Evolutionary conservation across 2,797 vertebrate species (phyloP).

Genomic region (Oreochromis mossambicus): DNA sequence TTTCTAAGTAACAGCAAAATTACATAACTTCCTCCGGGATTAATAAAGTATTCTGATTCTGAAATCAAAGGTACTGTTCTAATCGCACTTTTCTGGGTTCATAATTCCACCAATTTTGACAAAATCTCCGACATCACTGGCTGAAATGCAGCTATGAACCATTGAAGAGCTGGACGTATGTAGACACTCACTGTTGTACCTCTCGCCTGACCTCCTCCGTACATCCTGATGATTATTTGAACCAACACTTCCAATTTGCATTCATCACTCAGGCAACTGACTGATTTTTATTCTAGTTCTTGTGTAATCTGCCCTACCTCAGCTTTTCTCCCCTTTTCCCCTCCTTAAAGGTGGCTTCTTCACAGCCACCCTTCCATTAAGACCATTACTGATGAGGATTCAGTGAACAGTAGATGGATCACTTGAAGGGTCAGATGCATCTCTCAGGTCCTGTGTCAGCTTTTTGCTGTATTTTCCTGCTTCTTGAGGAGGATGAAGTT

Average conservation of each 20-base stretch:
- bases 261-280: no score
- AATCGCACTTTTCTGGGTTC: rapidly evolving
- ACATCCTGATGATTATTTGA: rapidly evolving
- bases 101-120: background rate
- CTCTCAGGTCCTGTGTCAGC: no score
- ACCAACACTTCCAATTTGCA: rapidly evolving
- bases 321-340: no score
- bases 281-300: background rate
- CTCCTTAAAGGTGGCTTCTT: no score
- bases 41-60: background rate
- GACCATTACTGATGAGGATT: no score
- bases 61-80: rapidly evolving
- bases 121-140: background rate
- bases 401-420: no score
- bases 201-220: background rate
- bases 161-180: background rate
- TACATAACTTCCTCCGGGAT: background rate
- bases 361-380: no score
- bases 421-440: no score
- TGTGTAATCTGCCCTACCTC: no score
- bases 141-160: background rate
- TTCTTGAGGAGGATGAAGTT: no score
- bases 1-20: background rate
- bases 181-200: background rate
- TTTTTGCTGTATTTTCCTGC: no score